Conservation (phyloP, 2,797 vertebrate species). For the Neomorphus geoffroyi region DNA sequence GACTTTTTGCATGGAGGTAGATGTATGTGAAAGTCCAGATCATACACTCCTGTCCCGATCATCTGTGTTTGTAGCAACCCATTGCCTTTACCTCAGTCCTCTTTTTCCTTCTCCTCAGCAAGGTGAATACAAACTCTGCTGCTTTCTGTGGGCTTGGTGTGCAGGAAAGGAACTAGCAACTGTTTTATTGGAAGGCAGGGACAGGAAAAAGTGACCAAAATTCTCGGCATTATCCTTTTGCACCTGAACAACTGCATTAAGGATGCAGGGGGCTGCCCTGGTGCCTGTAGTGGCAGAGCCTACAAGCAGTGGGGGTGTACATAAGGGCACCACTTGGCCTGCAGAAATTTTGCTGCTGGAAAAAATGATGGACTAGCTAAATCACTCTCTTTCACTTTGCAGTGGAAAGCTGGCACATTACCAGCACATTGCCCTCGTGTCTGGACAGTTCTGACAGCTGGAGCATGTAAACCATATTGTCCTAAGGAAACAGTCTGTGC, state of each 20-base stretch:
- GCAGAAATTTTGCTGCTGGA: not conserved
- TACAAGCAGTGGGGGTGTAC: not conserved
- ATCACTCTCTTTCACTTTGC: not conserved
- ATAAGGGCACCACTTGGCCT: not conserved
- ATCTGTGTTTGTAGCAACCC: not conserved
- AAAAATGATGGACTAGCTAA: not conserved
- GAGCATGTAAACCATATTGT: not conserved
- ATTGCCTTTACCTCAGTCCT: not conserved
- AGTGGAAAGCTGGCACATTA: not conserved
- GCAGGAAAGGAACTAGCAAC: not conserved
- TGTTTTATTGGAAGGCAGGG: accelerated
- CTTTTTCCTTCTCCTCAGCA: not conserved
- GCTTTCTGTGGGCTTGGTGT: not conserved
- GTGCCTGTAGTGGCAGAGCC: not conserved
- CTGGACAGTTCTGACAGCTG: not conserved
- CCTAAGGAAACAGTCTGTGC: not conserved
- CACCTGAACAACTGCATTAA: not conserved
- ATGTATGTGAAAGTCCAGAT: not conserved
- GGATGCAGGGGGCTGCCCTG: not conserved
- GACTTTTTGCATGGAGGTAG: not conserved
- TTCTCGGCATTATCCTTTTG: not conserved
- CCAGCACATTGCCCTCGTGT: not conserved
- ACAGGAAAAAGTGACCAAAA: not conserved
- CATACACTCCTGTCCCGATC: not conserved
- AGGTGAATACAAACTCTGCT: not conserved